A percentile compares a stretch with the other conserved stretches of the same genome.
These are phyloP conservation scores for Corythornis vintsioides DNA, from an alignment of 2,113 vertebrate genomes.

Conservation along the genomic window DNA sequence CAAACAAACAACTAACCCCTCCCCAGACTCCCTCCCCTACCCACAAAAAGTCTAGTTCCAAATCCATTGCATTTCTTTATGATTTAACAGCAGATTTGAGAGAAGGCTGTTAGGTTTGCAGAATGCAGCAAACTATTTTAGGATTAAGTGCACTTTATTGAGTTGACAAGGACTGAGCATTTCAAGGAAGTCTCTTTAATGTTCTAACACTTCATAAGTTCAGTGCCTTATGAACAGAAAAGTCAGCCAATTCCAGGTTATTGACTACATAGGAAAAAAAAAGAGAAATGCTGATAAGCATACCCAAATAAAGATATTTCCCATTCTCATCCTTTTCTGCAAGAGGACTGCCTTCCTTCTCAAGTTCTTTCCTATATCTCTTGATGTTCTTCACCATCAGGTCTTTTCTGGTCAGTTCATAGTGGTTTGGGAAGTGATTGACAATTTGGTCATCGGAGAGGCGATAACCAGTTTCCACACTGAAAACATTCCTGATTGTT, in stretches of 20 bases:
- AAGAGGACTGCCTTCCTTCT: constrained; percentile 91
- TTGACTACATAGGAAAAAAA: neutral
- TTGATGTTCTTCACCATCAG: constrained; percentile 99
- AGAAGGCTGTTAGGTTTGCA: neutral
- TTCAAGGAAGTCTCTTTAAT: neutral
- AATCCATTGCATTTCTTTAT: neutral
- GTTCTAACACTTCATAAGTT: neutral
- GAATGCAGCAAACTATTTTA: neutral
- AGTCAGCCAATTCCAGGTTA: neutral
- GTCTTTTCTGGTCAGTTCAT: constrained; percentile 96
- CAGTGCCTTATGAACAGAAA: neutral
- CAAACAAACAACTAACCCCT: neutral
- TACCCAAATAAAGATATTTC: constrained; percentile 94
- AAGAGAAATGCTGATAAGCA: neutral
- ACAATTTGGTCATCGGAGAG: constrained; percentile 96
- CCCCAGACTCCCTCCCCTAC: fast-evolving
- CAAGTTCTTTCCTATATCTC: constrained; percentile 92
- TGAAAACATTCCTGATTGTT: constrained; percentile 95
- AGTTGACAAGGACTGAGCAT: neutral
- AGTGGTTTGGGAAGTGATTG: constrained; percentile 98
- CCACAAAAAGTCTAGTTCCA: neutral
- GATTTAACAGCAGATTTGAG: neutral
- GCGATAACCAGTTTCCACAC: constrained; percentile 94
- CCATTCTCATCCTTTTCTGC: constrained; percentile 97
- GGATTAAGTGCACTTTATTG: neutral